Evolutionary conservation across 2,888 invertebrate genomes (phyloP), one percentile per base, ranked within the genome.

Genomic region (Osmoderma eremita): DNA sequence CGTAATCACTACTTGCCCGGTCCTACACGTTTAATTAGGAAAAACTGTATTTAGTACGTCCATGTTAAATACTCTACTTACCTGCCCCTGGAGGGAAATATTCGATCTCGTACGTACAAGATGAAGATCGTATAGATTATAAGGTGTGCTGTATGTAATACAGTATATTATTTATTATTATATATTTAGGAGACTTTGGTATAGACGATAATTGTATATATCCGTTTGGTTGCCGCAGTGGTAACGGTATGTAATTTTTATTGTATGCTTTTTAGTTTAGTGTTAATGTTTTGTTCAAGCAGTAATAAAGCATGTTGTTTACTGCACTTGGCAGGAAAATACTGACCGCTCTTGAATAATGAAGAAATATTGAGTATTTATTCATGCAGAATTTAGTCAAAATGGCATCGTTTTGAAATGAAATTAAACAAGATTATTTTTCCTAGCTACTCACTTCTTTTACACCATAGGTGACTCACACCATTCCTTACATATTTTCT

Each of bases 61-160:
- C 22, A 56, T 38, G 61, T 45, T 68, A 68, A 68, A 68, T 53
- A 61, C 68, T 61, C 68, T 64, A 50, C 51, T 68, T 68, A 68
- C 65, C 65, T 56, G 49, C 38, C 51, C 61, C 30, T 30, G 2
- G 51, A 41, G 56, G 51, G 58, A 42, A 65, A 51, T 65, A 61
- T 64, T 65, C 30, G 41, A 41, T 54, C 63, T 63, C 18, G 41
- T 20, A 41, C 18, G 20, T 41, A 5, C n/a, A 30, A 48, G 30
- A 36, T 30, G 38, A 39, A 53, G 38, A 38, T 53, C 18, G 38
- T 13, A n/a, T 12, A 48, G 45, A 61, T 61, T 45, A 61, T 61
- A 61, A 15, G 30, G 58, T 61, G 45, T 10, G 10, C 22, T 61
- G 45, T 42, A 48, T 48, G 36, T 61, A 61, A 61, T 61, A 30